Evolutionary conservation across 2,888 invertebrate species (phyloP), one percentile per base, ranked within the genome.

Genomic region (Harmothoe impar): DNA sequence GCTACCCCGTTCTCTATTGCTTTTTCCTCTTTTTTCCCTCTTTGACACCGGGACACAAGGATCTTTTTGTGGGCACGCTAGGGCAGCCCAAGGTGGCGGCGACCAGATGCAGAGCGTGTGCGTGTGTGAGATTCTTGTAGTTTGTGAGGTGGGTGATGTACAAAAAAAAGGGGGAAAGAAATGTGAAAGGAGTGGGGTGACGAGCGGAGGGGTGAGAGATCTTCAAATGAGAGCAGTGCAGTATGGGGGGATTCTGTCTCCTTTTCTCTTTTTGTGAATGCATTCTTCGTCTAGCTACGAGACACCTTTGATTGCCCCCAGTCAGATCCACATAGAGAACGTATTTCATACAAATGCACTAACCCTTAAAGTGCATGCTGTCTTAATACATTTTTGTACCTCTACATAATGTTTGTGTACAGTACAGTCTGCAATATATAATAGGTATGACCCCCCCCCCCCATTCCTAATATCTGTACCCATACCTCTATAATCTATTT

Each of bases 41-140:
- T 72, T 72, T 29, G 15, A 29, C 72, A 15, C 29, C 72, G 72
- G 25, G 72, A 72, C 72, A 72, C 29, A 72, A 72, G 72, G 72
- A 72, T 72, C 72, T 72, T 72, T 72, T 72, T 72, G 72, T 72
- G 72, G 25, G 72, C 72, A n/a, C 72, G 72, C 72, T 72, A 72
- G 72, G 72, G 5, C 72, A 72, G 72, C 72, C 25, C n/a, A 20
- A 62, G 72, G 72, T 25, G 29, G 29, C 72, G 31, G 31, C 29
- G 15, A n/a, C 72, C 72, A 72, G 72, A 72, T 72, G 72, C 31
- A 25, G 25, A 72, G 25, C 25, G 72, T 12, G 72, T 72, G 72
- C 72, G 72, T 72, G 72, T 72, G 72, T 72, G 72, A 72, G 72
- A 72, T 72, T 72, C 25, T 72, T 72, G 72, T 72, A 0, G 72